Conservation (phyloP, 2,797 vertebrate genomes). For the Heliangelus exortis region DNA sequence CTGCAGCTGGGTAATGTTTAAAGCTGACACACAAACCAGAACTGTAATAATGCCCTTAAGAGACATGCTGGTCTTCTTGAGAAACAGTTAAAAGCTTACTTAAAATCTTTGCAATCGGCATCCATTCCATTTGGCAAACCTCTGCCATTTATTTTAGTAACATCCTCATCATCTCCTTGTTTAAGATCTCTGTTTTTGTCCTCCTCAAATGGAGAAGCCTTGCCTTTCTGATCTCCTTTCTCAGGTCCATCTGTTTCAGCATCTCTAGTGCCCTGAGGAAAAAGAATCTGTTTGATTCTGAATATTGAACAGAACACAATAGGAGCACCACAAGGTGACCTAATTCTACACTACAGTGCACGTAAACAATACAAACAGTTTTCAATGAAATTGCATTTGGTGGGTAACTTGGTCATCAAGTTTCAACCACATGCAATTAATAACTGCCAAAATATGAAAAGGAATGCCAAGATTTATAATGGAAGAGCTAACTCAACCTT, state of each 20-base stretch:
- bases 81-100: slow-evolving; percentile 87
- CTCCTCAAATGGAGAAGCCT: slow-evolving; percentile 94
- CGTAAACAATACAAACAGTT: slow-evolving; percentile 70
- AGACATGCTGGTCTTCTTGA: slow-evolving; percentile 71
- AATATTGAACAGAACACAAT: slow-evolving; percentile 76
- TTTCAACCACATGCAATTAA: slow-evolving; percentile 69
- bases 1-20: slow-evolving; percentile 57
- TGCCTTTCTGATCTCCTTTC: slow-evolving; percentile 92
- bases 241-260: slow-evolving; percentile 92
- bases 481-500: slow-evolving; percentile 78
- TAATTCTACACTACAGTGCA: slow-evolving; percentile 74
- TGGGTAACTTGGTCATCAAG: slow-evolving; percentile 58
- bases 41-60: slow-evolving; percentile 64
- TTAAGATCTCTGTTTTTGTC: slow-evolving; percentile 95
- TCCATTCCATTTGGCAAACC: slow-evolving; percentile 97
- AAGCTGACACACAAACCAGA: slow-evolving; percentile 68
- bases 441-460: slow-evolving; percentile 63
- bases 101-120: slow-evolving; percentile 99
- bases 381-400: slow-evolving; percentile 63
- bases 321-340: slow-evolving; percentile 72
- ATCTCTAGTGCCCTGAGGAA: slow-evolving; percentile 90
- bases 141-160: slow-evolving; percentile 92
- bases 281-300: slow-evolving; percentile 82
- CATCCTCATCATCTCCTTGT: slow-evolving; percentile 90
- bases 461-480: slow-evolving; percentile 75